phyloP scores from a whole-genome alignment of 2,888 invertebrate genomes.

The Glyphotaelius pellucidus region DNA sequence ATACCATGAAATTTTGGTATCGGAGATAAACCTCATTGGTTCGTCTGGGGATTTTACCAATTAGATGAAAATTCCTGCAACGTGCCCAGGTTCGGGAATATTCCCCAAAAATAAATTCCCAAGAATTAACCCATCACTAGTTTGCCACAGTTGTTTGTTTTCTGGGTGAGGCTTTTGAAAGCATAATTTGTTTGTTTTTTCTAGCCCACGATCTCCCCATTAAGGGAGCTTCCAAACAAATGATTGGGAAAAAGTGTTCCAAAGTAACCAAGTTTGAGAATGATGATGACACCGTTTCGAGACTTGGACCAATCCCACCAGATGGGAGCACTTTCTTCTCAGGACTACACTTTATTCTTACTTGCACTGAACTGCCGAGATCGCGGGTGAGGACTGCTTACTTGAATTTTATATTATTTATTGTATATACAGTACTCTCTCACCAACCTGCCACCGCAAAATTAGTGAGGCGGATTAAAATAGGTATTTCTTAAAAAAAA shows the following conservation, averaged over 20 bases:
- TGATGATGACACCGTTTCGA: slow-evolving; percentile 73
- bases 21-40: too few relatives aligned
- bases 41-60: too few relatives aligned
- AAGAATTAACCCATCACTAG: too few relatives aligned
- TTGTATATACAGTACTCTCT: too few relatives aligned
- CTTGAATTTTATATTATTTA: not conserved
- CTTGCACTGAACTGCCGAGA: slow-evolving; percentile 75
- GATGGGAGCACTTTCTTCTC: slow-evolving; percentile 75
- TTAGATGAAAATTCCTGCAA: too few relatives aligned
- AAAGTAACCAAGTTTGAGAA: slow-evolving; percentile 75
- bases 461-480: too few relatives aligned
- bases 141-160: too few relatives aligned
- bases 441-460: too few relatives aligned
- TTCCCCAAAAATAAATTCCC: too few relatives aligned
- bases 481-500: too few relatives aligned
- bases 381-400: slow-evolving; percentile 52
- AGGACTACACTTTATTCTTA: slow-evolving; percentile 78
- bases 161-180: not conserved
- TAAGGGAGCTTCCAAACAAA: slow-evolving; percentile 77
- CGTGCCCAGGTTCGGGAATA: too few relatives aligned
- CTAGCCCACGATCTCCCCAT: slow-evolving; percentile 75
- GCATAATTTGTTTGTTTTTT: not conserved
- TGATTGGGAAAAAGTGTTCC: slow-evolving; percentile 76
- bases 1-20: too few relatives aligned
- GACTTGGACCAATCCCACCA: slow-evolving; percentile 77